phyloP scores from a whole-genome alignment of 2,888 invertebrate species.

The Sarcophaga caerulescens region DNA sequence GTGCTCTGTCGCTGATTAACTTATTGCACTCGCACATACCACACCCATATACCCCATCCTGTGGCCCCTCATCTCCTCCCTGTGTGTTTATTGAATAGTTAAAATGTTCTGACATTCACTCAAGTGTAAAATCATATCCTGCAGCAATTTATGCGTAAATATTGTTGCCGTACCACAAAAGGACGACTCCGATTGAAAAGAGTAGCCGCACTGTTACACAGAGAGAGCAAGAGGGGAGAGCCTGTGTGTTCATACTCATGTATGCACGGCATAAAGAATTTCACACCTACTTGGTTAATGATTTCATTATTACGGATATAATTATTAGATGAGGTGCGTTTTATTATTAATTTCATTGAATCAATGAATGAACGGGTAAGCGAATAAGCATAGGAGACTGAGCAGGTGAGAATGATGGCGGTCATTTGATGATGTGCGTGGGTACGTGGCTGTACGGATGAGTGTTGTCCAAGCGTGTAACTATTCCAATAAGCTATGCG shows the following conservation, averaged over 20 bases:
- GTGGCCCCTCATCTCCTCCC: background rate
- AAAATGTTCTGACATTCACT: conserved; percentile 66
- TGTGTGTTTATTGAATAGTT: conserved; percentile 51
- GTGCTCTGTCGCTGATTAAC: conserved; percentile 16
- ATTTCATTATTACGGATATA: conserved; percentile 42
- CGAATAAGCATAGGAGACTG: background rate
- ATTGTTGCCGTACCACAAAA: conserved; percentile 31
- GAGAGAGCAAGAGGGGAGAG: background rate
- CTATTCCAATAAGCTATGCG: conserved; percentile 45
- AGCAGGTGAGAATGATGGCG: background rate
- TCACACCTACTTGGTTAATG: conserved; percentile 66
- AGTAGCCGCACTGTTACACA: background rate
- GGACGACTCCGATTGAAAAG: background rate
- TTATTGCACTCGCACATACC: background rate
- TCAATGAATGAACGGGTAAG: background rate
- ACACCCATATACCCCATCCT: background rate
- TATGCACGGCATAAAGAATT: conserved; percentile 38
- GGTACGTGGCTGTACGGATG: background rate
- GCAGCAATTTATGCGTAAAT: conserved; percentile 69
- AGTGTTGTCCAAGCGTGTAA: conserved; percentile 54
- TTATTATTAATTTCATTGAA: background rate
- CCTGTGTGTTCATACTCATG: conserved; percentile 12
- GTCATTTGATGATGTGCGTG: background rate
- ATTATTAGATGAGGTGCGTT: conserved; percentile 49
- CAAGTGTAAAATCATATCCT: conserved; percentile 67